Conservation (phyloP, 2,113 vertebrate species). For the Candoia aspera region DNA sequence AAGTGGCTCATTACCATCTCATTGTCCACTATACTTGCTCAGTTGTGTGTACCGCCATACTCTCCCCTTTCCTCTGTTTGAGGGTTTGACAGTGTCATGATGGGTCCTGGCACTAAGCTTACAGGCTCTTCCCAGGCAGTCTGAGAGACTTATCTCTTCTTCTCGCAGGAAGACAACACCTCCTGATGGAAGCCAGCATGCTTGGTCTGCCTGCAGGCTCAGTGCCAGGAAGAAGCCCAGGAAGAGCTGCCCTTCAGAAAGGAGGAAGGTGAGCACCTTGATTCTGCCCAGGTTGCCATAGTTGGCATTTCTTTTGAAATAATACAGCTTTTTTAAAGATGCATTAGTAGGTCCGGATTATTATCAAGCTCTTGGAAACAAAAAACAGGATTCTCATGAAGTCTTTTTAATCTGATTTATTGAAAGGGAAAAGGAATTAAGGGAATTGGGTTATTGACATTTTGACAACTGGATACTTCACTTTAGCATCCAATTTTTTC, state of each 20-base stretch:
- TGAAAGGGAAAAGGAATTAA: background rate
- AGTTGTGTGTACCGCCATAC: too few species aligned
- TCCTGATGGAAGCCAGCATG: background rate
- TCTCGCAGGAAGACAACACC: background rate
- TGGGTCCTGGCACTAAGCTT: background rate
- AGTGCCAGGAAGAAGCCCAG: background rate
- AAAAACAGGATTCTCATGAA: background rate
- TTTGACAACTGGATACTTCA: background rate
- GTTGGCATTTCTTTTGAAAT: background rate
- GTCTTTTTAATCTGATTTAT: background rate
- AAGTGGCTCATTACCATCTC: background rate
- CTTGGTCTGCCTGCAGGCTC: background rate
- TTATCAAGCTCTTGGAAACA: background rate
- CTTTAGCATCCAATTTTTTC: too few species aligned
- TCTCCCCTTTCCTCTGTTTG: background rate
- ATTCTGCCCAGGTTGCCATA: background rate
- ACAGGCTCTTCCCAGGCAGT: background rate
- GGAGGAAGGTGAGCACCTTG: background rate
- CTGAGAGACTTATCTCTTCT: background rate
- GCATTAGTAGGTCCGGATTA: background rate
- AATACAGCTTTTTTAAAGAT: background rate
- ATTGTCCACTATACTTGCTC: background rate
- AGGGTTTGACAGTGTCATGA: background rate
- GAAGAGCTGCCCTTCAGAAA: background rate
- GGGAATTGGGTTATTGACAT: background rate